Evolutionary conservation across 2,888 invertebrate genomes (phyloP).

Genomic region (Ganaspis brasiliensis): DNA sequence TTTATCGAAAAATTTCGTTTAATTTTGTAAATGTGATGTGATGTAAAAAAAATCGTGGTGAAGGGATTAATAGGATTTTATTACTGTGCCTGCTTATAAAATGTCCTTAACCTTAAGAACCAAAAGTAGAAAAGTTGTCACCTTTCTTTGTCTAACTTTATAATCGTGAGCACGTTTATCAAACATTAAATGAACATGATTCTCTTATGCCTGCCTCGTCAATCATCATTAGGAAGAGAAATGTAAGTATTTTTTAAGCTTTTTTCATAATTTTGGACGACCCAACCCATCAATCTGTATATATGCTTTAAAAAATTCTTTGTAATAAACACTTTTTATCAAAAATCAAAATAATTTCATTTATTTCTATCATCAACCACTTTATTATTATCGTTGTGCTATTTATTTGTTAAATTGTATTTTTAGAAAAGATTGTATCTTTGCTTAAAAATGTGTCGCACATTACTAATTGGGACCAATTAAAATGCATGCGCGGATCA

Average conservation of each 20-base stretch:
- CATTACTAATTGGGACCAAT: neutral
- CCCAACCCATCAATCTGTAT: constrained; percentile 35
- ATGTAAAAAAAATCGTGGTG: too few species aligned
- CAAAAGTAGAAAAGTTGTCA: neutral
- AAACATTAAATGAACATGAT: neutral
- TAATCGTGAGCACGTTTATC: neutral
- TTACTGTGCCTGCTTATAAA: neutral
- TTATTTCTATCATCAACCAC: too few species aligned
- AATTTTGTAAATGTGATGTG: too few species aligned
- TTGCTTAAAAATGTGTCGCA: too few species aligned
- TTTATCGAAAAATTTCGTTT: too few species aligned
- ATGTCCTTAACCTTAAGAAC: neutral
- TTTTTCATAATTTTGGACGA: constrained; percentile 4
- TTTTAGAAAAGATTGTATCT: too few species aligned
- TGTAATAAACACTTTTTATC: too few species aligned
- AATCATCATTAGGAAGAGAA: constrained; percentile 17
- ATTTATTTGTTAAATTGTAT: too few species aligned
- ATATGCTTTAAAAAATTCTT: neutral
- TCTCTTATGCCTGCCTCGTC: neutral
- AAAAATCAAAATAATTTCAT: neutral
- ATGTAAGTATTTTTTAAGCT: constrained; percentile 33
- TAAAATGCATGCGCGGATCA: neutral
- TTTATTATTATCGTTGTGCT: too few species aligned
- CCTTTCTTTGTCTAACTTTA: neutral
- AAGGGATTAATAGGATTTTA: too few species aligned